Base-by-base conservation (phyloP, 2,888 invertebrate species). In the Tenthredo distinguenda region DNA sequence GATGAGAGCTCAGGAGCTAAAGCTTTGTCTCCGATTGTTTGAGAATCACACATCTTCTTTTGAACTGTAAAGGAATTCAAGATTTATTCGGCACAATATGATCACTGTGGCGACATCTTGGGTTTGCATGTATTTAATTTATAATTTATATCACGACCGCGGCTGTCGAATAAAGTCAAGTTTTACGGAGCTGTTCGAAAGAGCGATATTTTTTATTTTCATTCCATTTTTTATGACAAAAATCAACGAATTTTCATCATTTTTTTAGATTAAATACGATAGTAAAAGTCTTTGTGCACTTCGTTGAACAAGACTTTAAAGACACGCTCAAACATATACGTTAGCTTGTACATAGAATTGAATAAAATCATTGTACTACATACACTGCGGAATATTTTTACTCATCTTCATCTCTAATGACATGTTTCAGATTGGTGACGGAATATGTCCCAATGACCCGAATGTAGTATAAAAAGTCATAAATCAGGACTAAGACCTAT, bases 321-420 rank as follows among this genome's bases (percentile, higher is more conserved):
- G 81, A 62, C 62, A 81, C 62, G 81, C 81, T 81, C 81, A 81
- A 62, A 74, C 72, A 74, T 74, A 31, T 34, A 76, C 76, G 76
- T 77, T 55, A 55, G 77, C 50, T 31, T 77, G 77, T 77, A 77
- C 55, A 77, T 77, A 77, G 50, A 77, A 77, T 77, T 55, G 77
- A 77, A 77, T 77, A 77, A 50, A 77, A 50, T 77, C 77, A 77
- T 50, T 77, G 50, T 77, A 77, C 77, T 55, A 34, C 77, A 31
- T 77, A 50, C 5, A 50, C 50, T 7, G 15, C 55, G 50, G 18
- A 77, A 50, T n/a, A 15, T 55, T 77, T 77, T 77, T 50, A 18
- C 34, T 55, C 18, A 77, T 55, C 77, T 55, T 18, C 50, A 77
- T 77, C 55, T 10, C 26, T 77, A 55, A 77, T 55, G 18, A 34